Conservation (phyloP, 1,140 invertebrate species). For the Drosophila takahashii region DNA sequence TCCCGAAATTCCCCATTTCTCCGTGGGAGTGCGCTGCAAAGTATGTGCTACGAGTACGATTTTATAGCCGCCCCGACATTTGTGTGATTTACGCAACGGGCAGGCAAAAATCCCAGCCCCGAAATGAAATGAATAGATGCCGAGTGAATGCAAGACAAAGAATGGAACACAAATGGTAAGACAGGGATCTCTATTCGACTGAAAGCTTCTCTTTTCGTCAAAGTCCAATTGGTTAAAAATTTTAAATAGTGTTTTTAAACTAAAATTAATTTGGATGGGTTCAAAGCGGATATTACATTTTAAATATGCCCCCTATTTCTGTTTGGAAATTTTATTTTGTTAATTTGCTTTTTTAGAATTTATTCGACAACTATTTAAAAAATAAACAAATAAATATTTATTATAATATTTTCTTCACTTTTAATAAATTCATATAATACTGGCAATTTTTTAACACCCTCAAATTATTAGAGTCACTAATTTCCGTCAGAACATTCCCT, state of each 20-base stretch:
- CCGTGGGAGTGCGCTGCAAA: constrained; percentile 47
- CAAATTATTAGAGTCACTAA: neutral
- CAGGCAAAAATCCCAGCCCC: constrained; percentile 48
- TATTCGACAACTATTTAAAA: neutral
- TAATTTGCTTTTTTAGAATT: too few species aligned
- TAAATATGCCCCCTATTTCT: too few species aligned
- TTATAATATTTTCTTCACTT: too few species aligned
- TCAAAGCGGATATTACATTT: too few species aligned
- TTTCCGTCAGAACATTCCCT: neutral
- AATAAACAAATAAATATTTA: too few species aligned
- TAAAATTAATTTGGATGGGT: too few species aligned
- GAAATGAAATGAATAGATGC: constrained; percentile 42
- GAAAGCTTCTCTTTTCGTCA: neutral
- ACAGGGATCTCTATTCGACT: constrained; percentile 1
- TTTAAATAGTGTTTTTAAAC: neutral
- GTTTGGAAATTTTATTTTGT: too few species aligned
- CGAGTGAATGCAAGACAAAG: constrained; percentile 14
- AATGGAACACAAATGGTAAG: constrained; percentile 6
- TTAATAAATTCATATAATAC: too few species aligned
- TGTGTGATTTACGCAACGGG: constrained; percentile 70
- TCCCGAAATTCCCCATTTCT: neutral
- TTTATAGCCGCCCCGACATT: constrained; percentile 65
- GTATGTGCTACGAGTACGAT: constrained; percentile 60
- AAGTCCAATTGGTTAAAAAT: neutral
- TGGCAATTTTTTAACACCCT: too few species aligned